These are phyloP conservation scores for Nibea coibor DNA, from an alignment of 2,113 vertebrate genomes.

Conservation along the genomic window DNA sequence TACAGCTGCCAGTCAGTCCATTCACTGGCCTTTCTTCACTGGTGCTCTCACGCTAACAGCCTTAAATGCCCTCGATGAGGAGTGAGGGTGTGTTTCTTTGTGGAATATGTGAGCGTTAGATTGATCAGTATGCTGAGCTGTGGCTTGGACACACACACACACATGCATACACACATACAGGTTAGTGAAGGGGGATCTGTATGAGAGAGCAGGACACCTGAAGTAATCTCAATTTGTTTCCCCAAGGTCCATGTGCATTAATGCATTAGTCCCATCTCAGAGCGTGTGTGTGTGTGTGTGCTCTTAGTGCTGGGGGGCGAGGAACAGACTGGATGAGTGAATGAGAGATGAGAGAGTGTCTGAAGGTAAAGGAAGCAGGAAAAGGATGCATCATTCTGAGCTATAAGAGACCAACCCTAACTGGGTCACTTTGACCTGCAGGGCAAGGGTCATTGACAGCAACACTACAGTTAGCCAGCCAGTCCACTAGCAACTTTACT, in stretches of 20 bases:
- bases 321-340: not conserved
- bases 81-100: conserved; percentile 29
- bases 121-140: conserved; percentile 54
- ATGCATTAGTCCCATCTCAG: conserved; percentile 23
- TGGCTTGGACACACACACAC: conserved; percentile 16
- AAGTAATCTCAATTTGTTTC: conserved; percentile 46
- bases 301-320: not conserved
- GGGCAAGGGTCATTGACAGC: not conserved
- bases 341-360: not conserved
- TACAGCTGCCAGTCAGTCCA: conserved; percentile 66
- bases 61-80: conserved; percentile 37
- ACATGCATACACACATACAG: conserved; percentile 1
- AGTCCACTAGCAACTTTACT: not conserved
- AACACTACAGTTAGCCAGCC: not conserved
- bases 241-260: conserved; percentile 14
- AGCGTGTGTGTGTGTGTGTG: not conserved
- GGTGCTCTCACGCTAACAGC: conserved; percentile 42
- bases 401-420: not conserved
- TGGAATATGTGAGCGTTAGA: conserved; percentile 20
- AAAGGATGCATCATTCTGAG: not conserved
- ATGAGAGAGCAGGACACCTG: conserved; percentile 32
- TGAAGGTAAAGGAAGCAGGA: not conserved
- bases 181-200: not conserved
- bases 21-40: conserved; percentile 55
- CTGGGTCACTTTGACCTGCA: not conserved